phyloP scores from a whole-genome alignment of 2,888 invertebrate species.

The Teleiodes luculella region DNA sequence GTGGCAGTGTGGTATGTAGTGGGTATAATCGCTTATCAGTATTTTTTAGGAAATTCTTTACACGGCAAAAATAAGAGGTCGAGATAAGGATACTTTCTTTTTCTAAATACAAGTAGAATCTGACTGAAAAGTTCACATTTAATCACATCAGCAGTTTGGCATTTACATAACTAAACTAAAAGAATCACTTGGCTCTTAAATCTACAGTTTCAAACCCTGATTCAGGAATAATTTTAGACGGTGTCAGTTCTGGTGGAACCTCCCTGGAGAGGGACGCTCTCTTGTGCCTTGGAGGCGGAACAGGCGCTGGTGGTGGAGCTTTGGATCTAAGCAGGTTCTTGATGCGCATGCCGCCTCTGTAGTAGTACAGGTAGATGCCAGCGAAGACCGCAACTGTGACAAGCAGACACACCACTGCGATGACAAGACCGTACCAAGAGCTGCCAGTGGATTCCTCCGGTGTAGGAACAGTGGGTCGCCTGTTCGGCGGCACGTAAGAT shows the following conservation, averaged over 20 bases:
- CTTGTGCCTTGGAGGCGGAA: slow-evolving; percentile 69
- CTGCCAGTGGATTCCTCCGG: slow-evolving; percentile 66
- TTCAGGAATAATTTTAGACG: slow-evolving; percentile 59
- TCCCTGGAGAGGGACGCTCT: slow-evolving; percentile 61
- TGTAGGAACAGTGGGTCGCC: slow-evolving; percentile 61
- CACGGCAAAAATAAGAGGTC: neutral
- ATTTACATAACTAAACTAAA: slow-evolving; percentile 22
- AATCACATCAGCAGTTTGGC: slow-evolving; percentile 8
- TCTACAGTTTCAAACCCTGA: slow-evolving; percentile 74
- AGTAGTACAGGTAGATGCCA: slow-evolving; percentile 86
- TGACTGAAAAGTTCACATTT: neutral
- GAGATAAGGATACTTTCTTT: neutral
- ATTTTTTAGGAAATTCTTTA: neutral
- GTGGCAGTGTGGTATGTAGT: slow-evolving; percentile 32
- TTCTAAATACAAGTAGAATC: neutral
- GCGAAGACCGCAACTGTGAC: slow-evolving; percentile 82
- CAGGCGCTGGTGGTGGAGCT: slow-evolving; percentile 53
- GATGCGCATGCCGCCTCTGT: slow-evolving; percentile 83
- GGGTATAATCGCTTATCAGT: neutral
- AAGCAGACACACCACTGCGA: slow-evolving; percentile 82
- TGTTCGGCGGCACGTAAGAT: slow-evolving; percentile 61
- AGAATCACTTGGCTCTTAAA: slow-evolving; percentile 51
- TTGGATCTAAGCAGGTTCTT: slow-evolving; percentile 80
- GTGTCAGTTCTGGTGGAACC: slow-evolving; percentile 54
- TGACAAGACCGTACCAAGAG: slow-evolving; percentile 77